Evolutionary conservation across 2,113 vertebrate species (phyloP), one percentile per base, ranked within the genome.

Genomic region (Emydocephalus ijimae): DNA sequence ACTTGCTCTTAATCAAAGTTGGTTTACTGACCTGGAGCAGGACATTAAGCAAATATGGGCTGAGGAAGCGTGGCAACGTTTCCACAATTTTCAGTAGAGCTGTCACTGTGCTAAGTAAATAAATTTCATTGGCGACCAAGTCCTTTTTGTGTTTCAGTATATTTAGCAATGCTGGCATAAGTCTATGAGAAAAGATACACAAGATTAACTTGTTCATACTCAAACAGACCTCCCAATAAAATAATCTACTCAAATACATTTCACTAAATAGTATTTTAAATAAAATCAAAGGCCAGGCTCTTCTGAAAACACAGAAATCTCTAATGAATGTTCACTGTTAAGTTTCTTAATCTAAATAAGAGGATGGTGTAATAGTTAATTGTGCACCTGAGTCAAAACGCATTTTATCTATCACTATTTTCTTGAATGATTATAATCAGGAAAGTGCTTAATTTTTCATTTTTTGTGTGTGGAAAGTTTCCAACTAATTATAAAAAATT

Each of bases 61-160:
- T 99, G 91, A 99, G 97, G 96, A 99, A 99, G 95, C 98, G 97
- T 0, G 98, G 98, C 52, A 99, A 97, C 0, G 99, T 98, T 96
- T 99, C 99, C 0, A 98, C 93, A n/a, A 99, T 98, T 21, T 97
- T 98, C 90, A 99, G 98, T 23, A 99, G 97, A 48, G 99, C 98
- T 0, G 98, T 98, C 94, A 99, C 93, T 0, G 98, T 97, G 11
- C 99, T 99, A 95, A 99, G 98, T 95, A 99, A 97, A 93, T 99
- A 98, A 91, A 99, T 96, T 94, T 99, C 99, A 7, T 97, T 98
- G 87, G 96, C 97, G 55, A 98, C 54, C 92, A 98, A 96, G 87
- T 99, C 98, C 48, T 98, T 98, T 93, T 97, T 98, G 93, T 96
- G 96, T 3, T 96, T 97, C 94, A 99, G 94, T 0, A 96, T 94